Percentiles rank a stretch among this genome's conserved stretches.
phyloP scores from a whole-genome alignment of 2,888 invertebrate genomes.

The Trichopoda pennipes region DNA sequence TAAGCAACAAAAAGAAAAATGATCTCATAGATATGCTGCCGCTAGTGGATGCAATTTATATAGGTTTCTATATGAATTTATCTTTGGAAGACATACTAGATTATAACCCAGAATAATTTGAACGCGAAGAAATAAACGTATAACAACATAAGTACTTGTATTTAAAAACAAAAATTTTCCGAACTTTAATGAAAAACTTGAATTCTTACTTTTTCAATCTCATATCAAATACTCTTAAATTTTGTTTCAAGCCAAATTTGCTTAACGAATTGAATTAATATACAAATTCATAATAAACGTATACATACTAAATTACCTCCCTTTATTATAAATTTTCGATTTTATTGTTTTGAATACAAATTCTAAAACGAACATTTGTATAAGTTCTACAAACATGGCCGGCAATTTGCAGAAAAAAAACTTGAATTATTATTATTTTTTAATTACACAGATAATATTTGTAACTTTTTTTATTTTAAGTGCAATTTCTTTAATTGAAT shows the following conservation, averaged over 20 bases:
- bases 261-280: constrained; percentile 12
- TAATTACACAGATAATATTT: neutral
- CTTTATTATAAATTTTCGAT: constrained; percentile 6
- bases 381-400: constrained; percentile 13
- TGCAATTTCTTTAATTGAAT: neutral
- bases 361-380: constrained; percentile 15
- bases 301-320: constrained; percentile 11
- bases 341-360: constrained; percentile 12
- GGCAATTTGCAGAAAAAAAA: constrained; percentile 16
- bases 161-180: neutral
- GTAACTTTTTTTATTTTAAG: too few relatives aligned
- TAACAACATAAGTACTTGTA: constrained; percentile 12
- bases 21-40: constrained; percentile 52
- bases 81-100: constrained; percentile 12
- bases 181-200: too few relatives aligned
- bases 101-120: constrained; percentile 45
- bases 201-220: constrained; percentile 4
- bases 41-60: constrained; percentile 48
- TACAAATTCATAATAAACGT: constrained; percentile 10
- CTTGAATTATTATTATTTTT: constrained; percentile 11
- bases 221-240: constrained; percentile 17
- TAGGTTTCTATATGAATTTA: constrained; percentile 54
- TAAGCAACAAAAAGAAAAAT: constrained; percentile 39
- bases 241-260: constrained; percentile 15
- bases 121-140: constrained; percentile 26